Evolutionary conservation across 2,113 vertebrate species (phyloP).

Genomic region (Gambusia holbrooki): DNA sequence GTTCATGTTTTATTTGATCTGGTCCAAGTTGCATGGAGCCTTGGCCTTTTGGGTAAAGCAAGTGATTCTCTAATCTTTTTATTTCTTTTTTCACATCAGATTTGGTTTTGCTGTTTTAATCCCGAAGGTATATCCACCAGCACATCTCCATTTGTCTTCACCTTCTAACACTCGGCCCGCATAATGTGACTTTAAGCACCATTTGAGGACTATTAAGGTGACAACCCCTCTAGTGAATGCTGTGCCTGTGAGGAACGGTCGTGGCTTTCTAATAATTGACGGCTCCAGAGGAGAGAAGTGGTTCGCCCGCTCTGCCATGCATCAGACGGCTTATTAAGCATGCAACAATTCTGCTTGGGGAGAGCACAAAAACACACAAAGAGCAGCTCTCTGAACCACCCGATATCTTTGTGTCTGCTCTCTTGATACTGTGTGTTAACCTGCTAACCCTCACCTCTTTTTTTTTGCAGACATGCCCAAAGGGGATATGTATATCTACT

Average conservation of each 20-base stretch:
- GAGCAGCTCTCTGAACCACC: conserved; percentile 38
- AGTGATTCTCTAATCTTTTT: neutral
- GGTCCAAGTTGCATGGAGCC: neutral
- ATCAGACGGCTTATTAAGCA: conserved; percentile 45
- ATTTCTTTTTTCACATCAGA: neutral
- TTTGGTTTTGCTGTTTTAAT: neutral
- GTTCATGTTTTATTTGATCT: conserved; percentile 24
- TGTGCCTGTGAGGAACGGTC: neutral
- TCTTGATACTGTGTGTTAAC: conserved; percentile 28
- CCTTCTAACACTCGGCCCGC: neutral
- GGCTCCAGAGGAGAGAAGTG: conserved; percentile 15
- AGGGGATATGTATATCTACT: conserved; percentile 32
- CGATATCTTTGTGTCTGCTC: conserved; percentile 51
- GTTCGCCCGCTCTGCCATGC: conserved; percentile 2
- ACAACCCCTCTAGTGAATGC: conserved; percentile 9
- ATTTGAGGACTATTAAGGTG: conserved; percentile 11
- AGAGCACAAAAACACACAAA: conserved; percentile 44
- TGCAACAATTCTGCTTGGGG: conserved; percentile 33
- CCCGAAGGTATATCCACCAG: neutral
- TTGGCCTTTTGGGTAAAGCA: conserved; percentile 2
- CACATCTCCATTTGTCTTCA: neutral
- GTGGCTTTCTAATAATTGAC: neutral
- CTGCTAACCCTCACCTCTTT: conserved; percentile 17
- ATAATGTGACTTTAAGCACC: conserved; percentile 5
- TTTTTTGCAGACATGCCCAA: conserved; percentile 49